Evolutionary conservation across 2,113 vertebrate genomes (phyloP).

Genomic region (Fregetta grallaria): DNA sequence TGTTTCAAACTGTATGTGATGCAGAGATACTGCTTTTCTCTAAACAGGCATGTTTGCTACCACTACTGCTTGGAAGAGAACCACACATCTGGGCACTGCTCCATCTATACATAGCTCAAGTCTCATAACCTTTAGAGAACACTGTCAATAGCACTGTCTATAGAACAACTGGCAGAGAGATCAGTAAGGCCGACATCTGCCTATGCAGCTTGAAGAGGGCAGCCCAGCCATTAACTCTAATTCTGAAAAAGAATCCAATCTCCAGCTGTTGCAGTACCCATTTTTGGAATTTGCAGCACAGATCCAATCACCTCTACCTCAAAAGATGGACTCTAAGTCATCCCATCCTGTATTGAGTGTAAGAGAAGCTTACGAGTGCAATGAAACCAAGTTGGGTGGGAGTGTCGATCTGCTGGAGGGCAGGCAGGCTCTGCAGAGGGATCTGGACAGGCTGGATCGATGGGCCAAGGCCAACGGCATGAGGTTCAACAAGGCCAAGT

Average conservation of each 20-base stretch:
- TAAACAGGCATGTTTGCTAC: not conserved
- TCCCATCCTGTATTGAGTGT: not conserved
- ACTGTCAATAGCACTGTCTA: not conserved
- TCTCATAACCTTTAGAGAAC: not conserved
- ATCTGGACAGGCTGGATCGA: too few species aligned
- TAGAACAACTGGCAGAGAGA: not conserved
- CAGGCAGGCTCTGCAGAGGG: too few species aligned
- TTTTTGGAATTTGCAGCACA: not conserved
- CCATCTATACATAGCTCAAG: not conserved
- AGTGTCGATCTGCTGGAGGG: too few species aligned
- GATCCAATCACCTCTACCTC: not conserved
- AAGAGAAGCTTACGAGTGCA: not conserved
- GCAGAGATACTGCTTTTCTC: not conserved
- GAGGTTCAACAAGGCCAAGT: too few species aligned
- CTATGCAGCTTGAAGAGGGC: not conserved
- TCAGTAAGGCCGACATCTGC: not conserved
- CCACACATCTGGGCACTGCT: not conserved
- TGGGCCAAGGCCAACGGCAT: too few species aligned
- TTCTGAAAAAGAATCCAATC: not conserved
- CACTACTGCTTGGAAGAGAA: not conserved
- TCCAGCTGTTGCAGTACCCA: not conserved
- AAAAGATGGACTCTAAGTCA: not conserved
- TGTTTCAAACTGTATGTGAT: not conserved
- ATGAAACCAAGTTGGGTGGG: too few species aligned
- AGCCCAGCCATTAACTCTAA: not conserved